Percentiles rank a stretch among this genome's conserved stretches.
Evolutionary conservation across 2,888 invertebrate genomes (phyloP).

Genomic region (Limenitis camilla): DNA sequence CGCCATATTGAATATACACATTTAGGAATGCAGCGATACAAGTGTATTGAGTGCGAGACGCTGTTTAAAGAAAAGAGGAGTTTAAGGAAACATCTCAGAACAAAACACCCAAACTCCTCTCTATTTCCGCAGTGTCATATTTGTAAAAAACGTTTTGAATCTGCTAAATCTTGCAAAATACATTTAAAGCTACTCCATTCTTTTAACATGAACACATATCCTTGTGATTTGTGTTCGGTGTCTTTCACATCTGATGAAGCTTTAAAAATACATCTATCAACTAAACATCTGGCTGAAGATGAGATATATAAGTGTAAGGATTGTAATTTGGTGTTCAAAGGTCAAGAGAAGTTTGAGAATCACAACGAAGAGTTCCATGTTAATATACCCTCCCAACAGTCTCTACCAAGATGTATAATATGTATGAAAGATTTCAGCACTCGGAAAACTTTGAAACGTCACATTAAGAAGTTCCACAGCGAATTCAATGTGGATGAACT

Average conservation of each 20-base stretch:
- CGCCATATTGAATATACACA: conserved; percentile 59
- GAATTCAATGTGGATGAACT: conserved; percentile 52
- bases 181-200: conserved; percentile 56
- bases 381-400: conserved; percentile 29
- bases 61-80: conserved; percentile 60
- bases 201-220: conserved; percentile 54
- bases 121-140: conserved; percentile 58
- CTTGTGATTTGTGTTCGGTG: conserved; percentile 52
- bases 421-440: conserved; percentile 63
- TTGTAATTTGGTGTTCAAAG: conserved; percentile 54
- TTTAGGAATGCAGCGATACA: conserved; percentile 53
- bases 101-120: conserved; percentile 50
- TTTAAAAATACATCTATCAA: conserved; percentile 44
- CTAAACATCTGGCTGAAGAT: conserved; percentile 51
- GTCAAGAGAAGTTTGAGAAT: conserved; percentile 47
- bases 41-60: conserved; percentile 57
- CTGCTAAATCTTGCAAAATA: conserved; percentile 59
- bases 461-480: conserved; percentile 55
- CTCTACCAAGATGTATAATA: conserved; percentile 46
- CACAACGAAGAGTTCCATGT: conserved; percentile 32
- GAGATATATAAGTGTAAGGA: conserved; percentile 57
- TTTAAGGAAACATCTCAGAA: conserved; percentile 52
- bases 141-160: conserved; percentile 56
- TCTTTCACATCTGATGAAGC: conserved; percentile 50
- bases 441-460: conserved; percentile 51